phyloP scores from a whole-genome alignment of 2,888 invertebrate genomes.

The Girardia tigrina region DNA sequence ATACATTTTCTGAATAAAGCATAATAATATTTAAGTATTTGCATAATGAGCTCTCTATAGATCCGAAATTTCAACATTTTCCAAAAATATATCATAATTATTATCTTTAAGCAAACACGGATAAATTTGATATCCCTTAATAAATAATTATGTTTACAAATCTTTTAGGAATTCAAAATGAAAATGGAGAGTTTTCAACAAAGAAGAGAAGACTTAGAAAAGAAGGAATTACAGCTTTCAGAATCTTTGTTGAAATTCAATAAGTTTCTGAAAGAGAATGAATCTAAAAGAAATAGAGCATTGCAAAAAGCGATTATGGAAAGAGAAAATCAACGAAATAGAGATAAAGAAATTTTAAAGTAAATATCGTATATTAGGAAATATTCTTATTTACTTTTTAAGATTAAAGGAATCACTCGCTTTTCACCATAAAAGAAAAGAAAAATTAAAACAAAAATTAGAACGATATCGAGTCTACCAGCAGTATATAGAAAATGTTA shows the following conservation, averaged over 20 bases:
- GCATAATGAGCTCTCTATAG: too few relatives aligned
- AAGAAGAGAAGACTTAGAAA: slow-evolving; percentile 41
- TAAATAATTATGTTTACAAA: too few relatives aligned
- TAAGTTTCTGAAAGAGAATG: slow-evolving; percentile 51
- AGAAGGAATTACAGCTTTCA: slow-evolving; percentile 49
- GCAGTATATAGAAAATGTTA: slow-evolving; percentile 46
- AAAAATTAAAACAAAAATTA: slow-evolving; percentile 42
- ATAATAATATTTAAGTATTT: too few relatives aligned
- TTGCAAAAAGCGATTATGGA: slow-evolving; percentile 50
- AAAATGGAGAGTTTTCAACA: not conserved
- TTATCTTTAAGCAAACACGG: too few relatives aligned
- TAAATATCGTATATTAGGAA: slow-evolving; percentile 37
- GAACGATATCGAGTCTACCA: slow-evolving; percentile 45
- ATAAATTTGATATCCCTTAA: too few relatives aligned
- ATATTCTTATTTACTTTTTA: not conserved
- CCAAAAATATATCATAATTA: too few relatives aligned
- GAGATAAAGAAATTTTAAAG: slow-evolving; percentile 49
- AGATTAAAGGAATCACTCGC: slow-evolving; percentile 43
- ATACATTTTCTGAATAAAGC: too few relatives aligned
- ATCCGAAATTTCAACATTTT: too few relatives aligned
- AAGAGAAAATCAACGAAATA: slow-evolving; percentile 46
- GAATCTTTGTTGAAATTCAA: slow-evolving; percentile 50
- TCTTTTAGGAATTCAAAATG: not conserved
- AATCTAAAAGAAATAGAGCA: slow-evolving; percentile 48
- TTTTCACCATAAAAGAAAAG: slow-evolving; percentile 39